Evolutionary conservation across 2,797 vertebrate genomes (phyloP), one percentile per base, ranked within the genome.

Genomic region (Girardinus metallicus): DNA sequence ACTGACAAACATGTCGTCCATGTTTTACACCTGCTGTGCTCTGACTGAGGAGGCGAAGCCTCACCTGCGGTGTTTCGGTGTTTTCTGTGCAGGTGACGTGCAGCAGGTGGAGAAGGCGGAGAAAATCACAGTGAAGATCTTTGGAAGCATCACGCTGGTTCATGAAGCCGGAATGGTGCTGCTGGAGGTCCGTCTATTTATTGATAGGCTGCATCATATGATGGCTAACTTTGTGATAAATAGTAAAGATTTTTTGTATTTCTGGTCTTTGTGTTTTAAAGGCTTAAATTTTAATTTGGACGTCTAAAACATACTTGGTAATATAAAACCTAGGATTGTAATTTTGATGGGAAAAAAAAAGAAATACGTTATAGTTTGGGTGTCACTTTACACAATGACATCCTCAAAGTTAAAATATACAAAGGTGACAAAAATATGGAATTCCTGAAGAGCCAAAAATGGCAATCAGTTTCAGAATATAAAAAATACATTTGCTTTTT

Each of bases 71-170:
- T 21, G 44, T 49, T 18, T 51, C 3, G 31, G 47, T 26, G 3
- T 7, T 31, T 1, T 18, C 26, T 70, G 36, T 51, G 5, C 71
- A 96, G 96, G 96, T 43, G 97, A 99, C 31, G 97, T 98, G 80
- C 97, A 99, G 95, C 97, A 99, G 96, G 92, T 99, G 91, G 98
- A 98, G 87, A 94, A 96, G 51, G 93, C 97, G 0, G 97, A 98
- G 83, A 99, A 98, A 80, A 97, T 97, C 80, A 97, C 97, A 8
- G 75, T 99, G 88, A 97, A 93, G 92, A 95, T 99, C 78, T 99
- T 99, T 86, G 97, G 97, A 93, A 97, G 92, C 87, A 96, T 99
- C 89, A 98, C 96, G 10, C 94, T 99, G 83, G 93, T 98, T 72
- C 97, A 99, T 77, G 98, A 99, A 57, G 95, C 95, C 2, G 96